phyloP scores from a whole-genome alignment of 2,797 vertebrate species.

The Cyclura pinguis region DNA sequence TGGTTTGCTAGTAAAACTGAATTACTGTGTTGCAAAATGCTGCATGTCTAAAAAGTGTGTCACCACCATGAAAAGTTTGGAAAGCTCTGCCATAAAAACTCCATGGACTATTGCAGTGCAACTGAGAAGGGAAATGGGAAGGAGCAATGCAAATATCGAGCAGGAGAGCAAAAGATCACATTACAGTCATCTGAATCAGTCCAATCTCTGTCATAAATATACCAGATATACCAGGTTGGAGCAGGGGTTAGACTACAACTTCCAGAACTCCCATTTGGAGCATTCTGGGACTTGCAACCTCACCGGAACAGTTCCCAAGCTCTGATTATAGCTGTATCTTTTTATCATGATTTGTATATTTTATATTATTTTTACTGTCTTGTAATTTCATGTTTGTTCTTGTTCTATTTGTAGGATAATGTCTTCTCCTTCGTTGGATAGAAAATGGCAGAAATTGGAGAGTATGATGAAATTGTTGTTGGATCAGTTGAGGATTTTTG shows the following conservation, averaged over 20 bases:
- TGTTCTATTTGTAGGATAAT: neutral
- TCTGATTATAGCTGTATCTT: neutral
- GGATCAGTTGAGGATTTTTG: too few relatives aligned
- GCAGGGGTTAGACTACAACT: too few relatives aligned
- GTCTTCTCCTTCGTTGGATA: constrained; percentile 33
- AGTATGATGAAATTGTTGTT: neutral
- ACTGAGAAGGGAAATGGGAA: neutral
- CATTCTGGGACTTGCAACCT: too few relatives aligned
- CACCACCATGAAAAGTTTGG: too few relatives aligned
- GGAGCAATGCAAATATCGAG: neutral
- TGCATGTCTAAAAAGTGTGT: too few relatives aligned
- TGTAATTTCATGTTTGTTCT: neutral
- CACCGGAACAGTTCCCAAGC: too few relatives aligned
- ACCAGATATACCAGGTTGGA: neutral
- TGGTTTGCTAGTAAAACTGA: too few relatives aligned
- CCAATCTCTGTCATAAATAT: neutral
- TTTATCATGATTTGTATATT: neutral
- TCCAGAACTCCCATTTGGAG: too few relatives aligned
- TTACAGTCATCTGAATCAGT: neutral
- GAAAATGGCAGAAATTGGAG: neutral
- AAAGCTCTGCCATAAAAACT: neutral
- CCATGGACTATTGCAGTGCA: neutral
- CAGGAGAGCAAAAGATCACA: neutral
- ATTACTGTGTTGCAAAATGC: too few relatives aligned
- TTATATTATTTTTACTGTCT: neutral